Evolutionary conservation across 37 sponge, comb jelly and placozoan genomes (phyloP), one percentile per base, ranked within the genome.

Genomic region (Cladorhizidae sp.): DNA sequence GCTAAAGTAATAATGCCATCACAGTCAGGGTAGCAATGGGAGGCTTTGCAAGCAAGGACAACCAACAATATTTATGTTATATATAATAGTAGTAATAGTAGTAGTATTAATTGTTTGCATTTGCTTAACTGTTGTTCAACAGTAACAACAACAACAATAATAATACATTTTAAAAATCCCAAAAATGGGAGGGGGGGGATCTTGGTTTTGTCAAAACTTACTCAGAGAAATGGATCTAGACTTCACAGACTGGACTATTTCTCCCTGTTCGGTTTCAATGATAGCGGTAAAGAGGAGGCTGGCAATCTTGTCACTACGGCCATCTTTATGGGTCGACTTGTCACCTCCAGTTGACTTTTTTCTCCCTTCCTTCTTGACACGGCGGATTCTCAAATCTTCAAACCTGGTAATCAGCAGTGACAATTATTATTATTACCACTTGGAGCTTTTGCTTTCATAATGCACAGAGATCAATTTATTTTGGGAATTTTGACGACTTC

Each of bases 341-440:
- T 79, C 69, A 39, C 21, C 26, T 2, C 6, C 25, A 41, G 63
- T 9, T 0, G 67, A 45, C 45, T 72, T 70, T 39, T 57, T 73
- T 42, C 78, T 70, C 2, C 76, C 72, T 12, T 76, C 70, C 50
- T 78, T 87, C 41, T 79, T 88, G 51, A 80, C 81, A 51, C 94
- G 80, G 21, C 90, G 86, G 50, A 95, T 88, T 0, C 95, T 52
- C 78, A 95, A 59, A 49, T 91, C 81, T 40, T 87, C 88, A 81
- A 90, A 91, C 51, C 95, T 95, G 35, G 22, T 62, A 5, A 70
- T 39, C 41, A 67, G 57, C 28, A 85, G n/a, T 8, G 40, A 15
- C 29, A 40, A 21, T 42, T 42, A 17, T 18, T 40, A 21, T 71
- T 15, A 71, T 71, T 9, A 41, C 36, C 28, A 43, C n/a, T 71